Conservation (phyloP, 2,888 invertebrate species). For the Amblyjoppa fuscipennis region DNA sequence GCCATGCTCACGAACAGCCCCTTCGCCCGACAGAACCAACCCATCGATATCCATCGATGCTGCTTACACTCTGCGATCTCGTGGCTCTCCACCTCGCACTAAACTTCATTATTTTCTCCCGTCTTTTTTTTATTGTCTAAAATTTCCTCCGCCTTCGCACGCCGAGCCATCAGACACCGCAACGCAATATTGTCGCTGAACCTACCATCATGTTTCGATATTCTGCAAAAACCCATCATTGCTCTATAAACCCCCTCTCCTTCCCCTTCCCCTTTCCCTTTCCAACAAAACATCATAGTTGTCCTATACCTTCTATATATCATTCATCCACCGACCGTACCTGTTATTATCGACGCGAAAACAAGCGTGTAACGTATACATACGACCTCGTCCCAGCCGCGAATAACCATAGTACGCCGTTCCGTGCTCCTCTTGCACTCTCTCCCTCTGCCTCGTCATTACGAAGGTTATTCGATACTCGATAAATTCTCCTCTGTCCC, state of each 20-base stretch:
- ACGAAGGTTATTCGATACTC: slow-evolving; percentile 57
- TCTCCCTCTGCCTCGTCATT: slow-evolving; percentile 24
- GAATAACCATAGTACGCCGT: slow-evolving; percentile 17
- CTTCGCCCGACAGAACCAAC: neutral
- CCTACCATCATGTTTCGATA: neutral
- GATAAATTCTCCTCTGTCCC: slow-evolving; percentile 46
- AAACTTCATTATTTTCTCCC: neutral
- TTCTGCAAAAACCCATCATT: slow-evolving; percentile 31
- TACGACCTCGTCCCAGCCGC: slow-evolving; percentile 1
- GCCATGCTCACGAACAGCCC: too few relatives aligned
- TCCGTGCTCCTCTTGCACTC: neutral
- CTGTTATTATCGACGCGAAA: slow-evolving; percentile 28
- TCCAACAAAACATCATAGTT: neutral
- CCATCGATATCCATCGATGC: neutral
- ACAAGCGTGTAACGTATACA: slow-evolving; percentile 19
- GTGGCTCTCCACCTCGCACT: neutral
- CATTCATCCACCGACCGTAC: slow-evolving; percentile 33
- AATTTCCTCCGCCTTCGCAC: neutral
- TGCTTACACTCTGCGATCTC: neutral
- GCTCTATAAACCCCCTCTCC: neutral
- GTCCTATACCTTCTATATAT: slow-evolving; percentile 7
- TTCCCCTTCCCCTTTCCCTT: neutral
- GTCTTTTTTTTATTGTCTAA: neutral
- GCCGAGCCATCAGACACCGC: slow-evolving; percentile 9
- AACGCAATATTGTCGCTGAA: slow-evolving; percentile 16